phyloP scores from a whole-genome alignment of 1,140 invertebrate genomes.

The Cotesia chilonis region DNA sequence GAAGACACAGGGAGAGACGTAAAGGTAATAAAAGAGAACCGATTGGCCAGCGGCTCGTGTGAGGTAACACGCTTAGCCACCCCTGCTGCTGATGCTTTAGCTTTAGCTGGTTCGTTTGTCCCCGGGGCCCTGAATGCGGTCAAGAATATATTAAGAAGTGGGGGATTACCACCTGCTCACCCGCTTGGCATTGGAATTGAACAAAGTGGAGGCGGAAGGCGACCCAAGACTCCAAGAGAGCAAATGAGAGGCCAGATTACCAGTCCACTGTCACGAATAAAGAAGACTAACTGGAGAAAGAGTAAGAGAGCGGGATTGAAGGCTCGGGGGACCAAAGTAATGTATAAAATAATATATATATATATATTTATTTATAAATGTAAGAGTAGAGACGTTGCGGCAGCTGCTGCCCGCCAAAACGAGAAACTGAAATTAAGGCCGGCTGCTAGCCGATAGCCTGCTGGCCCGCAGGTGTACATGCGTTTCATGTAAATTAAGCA shows the following conservation, averaged over 20 bases:
- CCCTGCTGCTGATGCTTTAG: conserved; percentile 16
- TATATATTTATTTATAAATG: no score
- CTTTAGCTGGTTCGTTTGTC: background rate
- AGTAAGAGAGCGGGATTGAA: no score
- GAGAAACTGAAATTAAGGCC: conserved; percentile 55
- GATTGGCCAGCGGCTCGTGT: conserved; percentile 36
- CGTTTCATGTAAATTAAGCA: conserved; percentile 52
- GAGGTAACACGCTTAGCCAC: conserved; percentile 37
- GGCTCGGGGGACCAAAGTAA: background rate
- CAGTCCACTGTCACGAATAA: background rate
- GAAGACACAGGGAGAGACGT: background rate
- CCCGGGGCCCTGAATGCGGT: conserved; percentile 20
- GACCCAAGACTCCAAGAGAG: conserved; percentile 3
- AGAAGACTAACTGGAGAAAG: conserved; percentile 1
- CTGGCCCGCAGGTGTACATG: conserved; percentile 55
- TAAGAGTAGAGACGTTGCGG: conserved; percentile 38
- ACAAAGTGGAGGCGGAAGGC: conserved; percentile 36
- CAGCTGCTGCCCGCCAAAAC: conserved; percentile 61
- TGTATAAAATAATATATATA: background rate
- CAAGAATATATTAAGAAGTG: conserved; percentile 18
- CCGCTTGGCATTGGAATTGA: conserved; percentile 39
- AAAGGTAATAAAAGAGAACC: background rate
- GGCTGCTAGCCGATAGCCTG: conserved; percentile 46
- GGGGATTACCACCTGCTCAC: conserved; percentile 22
- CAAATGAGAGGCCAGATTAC: conserved; percentile 15